Evolutionary conservation across 2,888 invertebrate species (phyloP).

Genomic region (Drosophila helvetica): DNA sequence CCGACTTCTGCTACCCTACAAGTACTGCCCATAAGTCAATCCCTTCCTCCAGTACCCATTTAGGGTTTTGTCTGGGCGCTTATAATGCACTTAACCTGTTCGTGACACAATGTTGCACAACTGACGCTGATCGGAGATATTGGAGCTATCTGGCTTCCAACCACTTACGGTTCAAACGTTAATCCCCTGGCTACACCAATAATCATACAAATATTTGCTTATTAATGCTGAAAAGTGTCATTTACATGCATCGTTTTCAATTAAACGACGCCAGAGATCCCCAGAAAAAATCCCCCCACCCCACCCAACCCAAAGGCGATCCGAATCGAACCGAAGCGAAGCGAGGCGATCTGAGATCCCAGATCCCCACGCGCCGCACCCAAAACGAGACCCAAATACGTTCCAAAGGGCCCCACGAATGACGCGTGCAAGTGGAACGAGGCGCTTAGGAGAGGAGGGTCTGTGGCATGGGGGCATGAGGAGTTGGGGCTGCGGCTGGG

Average conservation of each 20-base stretch:
- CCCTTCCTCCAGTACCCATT: slow-evolving; percentile 19
- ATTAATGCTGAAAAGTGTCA: slow-evolving; percentile 81
- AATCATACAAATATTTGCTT: slow-evolving; percentile 80
- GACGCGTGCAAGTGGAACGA: slow-evolving; percentile 49
- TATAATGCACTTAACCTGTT: slow-evolving; percentile 51
- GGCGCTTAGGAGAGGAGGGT: slow-evolving; percentile 31
- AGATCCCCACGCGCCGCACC: slow-evolving; percentile 72
- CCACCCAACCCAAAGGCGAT: slow-evolving; percentile 56
- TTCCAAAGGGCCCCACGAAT: slow-evolving; percentile 57
- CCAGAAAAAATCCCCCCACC: slow-evolving; percentile 31
- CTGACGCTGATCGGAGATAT: slow-evolving; percentile 61
- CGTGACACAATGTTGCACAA: slow-evolving; percentile 30
- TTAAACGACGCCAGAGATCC: slow-evolving; percentile 75
- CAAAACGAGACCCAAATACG: slow-evolving; percentile 51
- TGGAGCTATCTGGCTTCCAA: slow-evolving; percentile 35
- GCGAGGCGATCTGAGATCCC: slow-evolving; percentile 32
- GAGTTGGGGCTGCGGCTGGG: background rate
- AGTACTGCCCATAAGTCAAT: background rate
- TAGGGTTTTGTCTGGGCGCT: slow-evolving; percentile 13
- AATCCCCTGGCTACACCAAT: slow-evolving; percentile 72
- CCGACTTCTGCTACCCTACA: too few species aligned
- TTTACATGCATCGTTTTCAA: slow-evolving; percentile 81
- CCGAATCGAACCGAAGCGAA: background rate
- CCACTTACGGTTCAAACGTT: slow-evolving; percentile 60
- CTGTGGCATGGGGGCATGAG: background rate